Percentiles rank a stretch among this genome's conserved stretches.
phyloP scores from a whole-genome alignment of 2,113 vertebrate genomes.

The Cebidichthys violaceus region DNA sequence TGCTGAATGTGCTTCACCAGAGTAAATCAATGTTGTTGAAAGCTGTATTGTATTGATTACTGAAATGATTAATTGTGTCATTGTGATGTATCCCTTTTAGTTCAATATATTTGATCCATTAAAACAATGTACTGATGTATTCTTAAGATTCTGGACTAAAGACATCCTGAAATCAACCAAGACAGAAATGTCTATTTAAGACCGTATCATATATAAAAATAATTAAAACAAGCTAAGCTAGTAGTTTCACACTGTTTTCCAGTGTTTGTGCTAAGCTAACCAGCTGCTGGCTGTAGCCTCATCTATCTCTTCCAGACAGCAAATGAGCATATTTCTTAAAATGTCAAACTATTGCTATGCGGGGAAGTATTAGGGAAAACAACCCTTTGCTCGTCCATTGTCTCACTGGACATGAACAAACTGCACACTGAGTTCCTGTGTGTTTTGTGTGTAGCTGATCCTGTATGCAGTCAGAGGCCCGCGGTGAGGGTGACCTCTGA shows the following conservation, averaged over 20 bases:
- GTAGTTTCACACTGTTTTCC: neutral
- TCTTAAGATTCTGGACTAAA: slow-evolving; percentile 1
- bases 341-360: neutral
- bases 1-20: neutral
- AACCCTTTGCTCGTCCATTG: neutral
- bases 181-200: neutral
- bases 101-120: slow-evolving; percentile 6
- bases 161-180: neutral
- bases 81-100: slow-evolving; percentile 5
- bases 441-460: slow-evolving; percentile 46
- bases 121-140: slow-evolving; percentile 1
- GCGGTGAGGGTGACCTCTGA: slow-evolving; percentile 66
- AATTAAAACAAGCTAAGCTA: neutral
- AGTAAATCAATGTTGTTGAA: slow-evolving; percentile 13
- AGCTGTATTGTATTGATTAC: slow-evolving; percentile 13
- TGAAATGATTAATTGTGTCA: slow-evolving; percentile 15
- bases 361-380: neutral
- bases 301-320: neutral
- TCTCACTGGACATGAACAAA: slow-evolving; percentile 4
- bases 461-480: slow-evolving; percentile 46
- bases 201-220: neutral
- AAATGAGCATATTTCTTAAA: neutral
- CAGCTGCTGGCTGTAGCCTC: neutral
- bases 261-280: neutral
- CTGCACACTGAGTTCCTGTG: neutral